Conservation (phyloP, 1,140 invertebrate species). For the Drosophila orena region DNA sequence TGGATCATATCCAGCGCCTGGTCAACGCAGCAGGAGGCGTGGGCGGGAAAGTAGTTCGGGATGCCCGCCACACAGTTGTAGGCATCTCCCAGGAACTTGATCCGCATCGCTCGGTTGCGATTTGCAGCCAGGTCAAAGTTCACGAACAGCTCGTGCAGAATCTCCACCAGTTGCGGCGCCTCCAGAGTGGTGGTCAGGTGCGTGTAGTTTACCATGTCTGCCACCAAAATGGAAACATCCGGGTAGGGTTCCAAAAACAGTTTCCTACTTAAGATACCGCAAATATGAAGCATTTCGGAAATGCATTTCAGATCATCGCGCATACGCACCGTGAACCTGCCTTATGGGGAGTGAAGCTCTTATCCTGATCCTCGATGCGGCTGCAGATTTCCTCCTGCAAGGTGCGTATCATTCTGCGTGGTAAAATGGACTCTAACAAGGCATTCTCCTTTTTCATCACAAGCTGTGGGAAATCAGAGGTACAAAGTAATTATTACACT, state of each 20-base stretch:
- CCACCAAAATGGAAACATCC: slow-evolving; percentile 96
- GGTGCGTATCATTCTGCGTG: slow-evolving; percentile 91
- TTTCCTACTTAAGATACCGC: neutral
- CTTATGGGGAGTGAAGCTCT: too few relatives aligned
- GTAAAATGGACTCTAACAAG: slow-evolving; percentile 93
- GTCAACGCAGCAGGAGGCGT: slow-evolving; percentile 94
- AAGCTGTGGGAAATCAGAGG: too few relatives aligned
- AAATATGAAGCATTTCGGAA: too few relatives aligned
- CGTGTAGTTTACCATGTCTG: slow-evolving; percentile 98
- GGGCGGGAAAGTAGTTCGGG: slow-evolving; percentile 88
- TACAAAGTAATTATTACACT: too few relatives aligned
- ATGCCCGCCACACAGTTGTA: slow-evolving; percentile 96
- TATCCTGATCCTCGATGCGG: slow-evolving; percentile 50
- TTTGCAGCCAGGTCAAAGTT: slow-evolving; percentile 96
- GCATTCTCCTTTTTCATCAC: slow-evolving; percentile 88
- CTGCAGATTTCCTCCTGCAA: slow-evolving; percentile 90
- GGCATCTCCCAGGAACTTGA: slow-evolving; percentile 96
- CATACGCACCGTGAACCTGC: neutral
- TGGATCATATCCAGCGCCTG: slow-evolving; percentile 95
- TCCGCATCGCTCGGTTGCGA: slow-evolving; percentile 90
- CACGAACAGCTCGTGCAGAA: slow-evolving; percentile 96
- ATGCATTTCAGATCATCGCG: too few relatives aligned
- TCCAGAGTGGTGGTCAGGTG: slow-evolving; percentile 92
- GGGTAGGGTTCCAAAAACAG: slow-evolving; percentile 90
- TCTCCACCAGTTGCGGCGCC: slow-evolving; percentile 92